A percentile compares a stretch with the other conserved stretches of the same genome.
phyloP scores from a whole-genome alignment of 2,113 vertebrate species.

The Nerophis lumbriciformis region DNA sequence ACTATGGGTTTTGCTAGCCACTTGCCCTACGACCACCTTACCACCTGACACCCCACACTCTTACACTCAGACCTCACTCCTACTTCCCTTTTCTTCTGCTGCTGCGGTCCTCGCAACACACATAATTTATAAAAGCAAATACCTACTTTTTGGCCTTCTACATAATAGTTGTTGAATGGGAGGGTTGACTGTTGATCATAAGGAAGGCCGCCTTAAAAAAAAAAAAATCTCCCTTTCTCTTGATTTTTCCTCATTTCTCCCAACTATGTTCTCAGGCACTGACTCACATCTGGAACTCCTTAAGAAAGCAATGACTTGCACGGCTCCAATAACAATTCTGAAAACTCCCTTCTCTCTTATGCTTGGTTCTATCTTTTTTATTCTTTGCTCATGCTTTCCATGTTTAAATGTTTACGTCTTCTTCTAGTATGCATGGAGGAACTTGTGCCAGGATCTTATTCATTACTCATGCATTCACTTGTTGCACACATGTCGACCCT shows the following conservation, averaged over 20 bases:
- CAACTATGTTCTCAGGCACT: conserved; percentile 46
- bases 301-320: conserved; percentile 72
- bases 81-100: conserved; percentile 4
- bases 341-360: conserved; percentile 45
- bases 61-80: conserved; percentile 12
- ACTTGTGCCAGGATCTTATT: conserved; percentile 62
- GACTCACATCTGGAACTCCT: conserved; percentile 77
- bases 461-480: conserved; percentile 50
- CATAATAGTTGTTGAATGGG: conserved; percentile 2
- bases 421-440: conserved; percentile 45
- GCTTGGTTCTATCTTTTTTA: conserved; percentile 24
- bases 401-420: conserved; percentile 65
- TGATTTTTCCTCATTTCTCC: conserved; percentile 32
- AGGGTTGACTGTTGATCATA: conserved; percentile 23
- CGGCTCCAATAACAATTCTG: conserved; percentile 73
- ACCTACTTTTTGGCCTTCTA: conserved; percentile 4
- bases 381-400: conserved; percentile 39
- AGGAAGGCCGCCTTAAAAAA: conserved; percentile 26
- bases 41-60: conserved; percentile 61
- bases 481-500: conserved; percentile 13
- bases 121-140: conserved; percentile 9
- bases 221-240: conserved; percentile 27
- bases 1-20: conserved; percentile 36
- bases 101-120: conserved; percentile 1
- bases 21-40: conserved; percentile 51